A percentile compares a stretch with the other conserved stretches of the same genome.
Conservation (phyloP, 1,140 invertebrate species). For the Ericerus pela region DNA sequence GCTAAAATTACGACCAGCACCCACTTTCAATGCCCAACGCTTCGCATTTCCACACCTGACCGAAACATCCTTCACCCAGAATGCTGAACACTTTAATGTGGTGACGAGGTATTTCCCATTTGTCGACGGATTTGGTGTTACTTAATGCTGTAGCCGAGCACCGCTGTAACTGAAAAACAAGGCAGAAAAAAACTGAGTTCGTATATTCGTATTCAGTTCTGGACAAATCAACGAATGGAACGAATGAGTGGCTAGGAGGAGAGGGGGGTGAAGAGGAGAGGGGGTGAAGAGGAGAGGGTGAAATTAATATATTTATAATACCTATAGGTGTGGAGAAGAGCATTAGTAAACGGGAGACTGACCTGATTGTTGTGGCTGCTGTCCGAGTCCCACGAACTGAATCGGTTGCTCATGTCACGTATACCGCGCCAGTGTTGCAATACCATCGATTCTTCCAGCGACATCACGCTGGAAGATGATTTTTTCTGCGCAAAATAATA, state of each 20-base stretch:
- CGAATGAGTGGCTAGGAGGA: too few relatives aligned
- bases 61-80: constrained; percentile 84
- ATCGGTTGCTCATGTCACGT: constrained; percentile 57
- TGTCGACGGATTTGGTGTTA: constrained; percentile 36
- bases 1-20: too few relatives aligned
- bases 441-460: constrained; percentile 41
- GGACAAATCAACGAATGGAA: too few relatives aligned
- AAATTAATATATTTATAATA: too few relatives aligned
- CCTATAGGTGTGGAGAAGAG: too few relatives aligned
- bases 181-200: too few relatives aligned
- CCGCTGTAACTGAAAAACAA: too few relatives aligned
- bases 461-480: constrained; percentile 31
- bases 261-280: too few relatives aligned
- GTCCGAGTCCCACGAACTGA: constrained; percentile 60
- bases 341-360: too few relatives aligned
- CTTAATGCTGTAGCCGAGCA: neutral
- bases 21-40: constrained; percentile 59
- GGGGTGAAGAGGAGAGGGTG: too few relatives aligned
- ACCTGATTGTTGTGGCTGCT: constrained; percentile 39
- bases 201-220: too few relatives aligned
- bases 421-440: constrained; percentile 59
- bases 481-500: constrained; percentile 33
- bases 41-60: constrained; percentile 81
- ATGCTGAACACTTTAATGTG: constrained; percentile 74
- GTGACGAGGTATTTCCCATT: constrained; percentile 81